Conservation (phyloP, 2,797 vertebrate species). For the Sphaeramia orbicularis region DNA sequence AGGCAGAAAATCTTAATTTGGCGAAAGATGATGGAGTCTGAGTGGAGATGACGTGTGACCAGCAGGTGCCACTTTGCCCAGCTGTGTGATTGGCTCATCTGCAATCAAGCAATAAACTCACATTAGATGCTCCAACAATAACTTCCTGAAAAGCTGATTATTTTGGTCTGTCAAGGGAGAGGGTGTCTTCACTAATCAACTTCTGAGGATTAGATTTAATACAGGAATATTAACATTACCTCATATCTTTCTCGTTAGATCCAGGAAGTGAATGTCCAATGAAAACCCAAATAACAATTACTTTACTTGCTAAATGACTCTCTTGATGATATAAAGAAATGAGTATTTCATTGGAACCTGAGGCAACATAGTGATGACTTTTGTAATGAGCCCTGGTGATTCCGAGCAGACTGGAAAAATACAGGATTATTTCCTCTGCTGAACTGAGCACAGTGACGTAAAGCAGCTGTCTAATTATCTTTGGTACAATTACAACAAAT, state of each 20-base stretch:
- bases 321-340: conserved; percentile 24
- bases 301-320: conserved; percentile 25
- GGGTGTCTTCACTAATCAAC: conserved; percentile 1
- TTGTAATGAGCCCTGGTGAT: conserved; percentile 19
- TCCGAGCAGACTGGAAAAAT: conserved; percentile 31
- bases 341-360: conserved; percentile 37
- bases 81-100: too few relatives aligned
- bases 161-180: too few relatives aligned
- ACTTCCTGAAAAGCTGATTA: too few relatives aligned
- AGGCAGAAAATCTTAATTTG: too few relatives aligned
- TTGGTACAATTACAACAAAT: conserved; percentile 22
- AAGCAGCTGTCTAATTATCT: conserved; percentile 50
- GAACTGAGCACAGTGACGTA: conserved; percentile 23
- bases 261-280: conserved; percentile 33
- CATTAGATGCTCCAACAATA: too few relatives aligned
- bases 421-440: conserved; percentile 45
- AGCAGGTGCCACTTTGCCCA: too few relatives aligned
- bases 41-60: too few relatives aligned
- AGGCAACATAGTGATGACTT: conserved; percentile 42
- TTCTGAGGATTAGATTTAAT: background rate
- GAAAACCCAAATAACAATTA: conserved; percentile 36
- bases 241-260: conserved; percentile 1
- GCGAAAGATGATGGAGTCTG: too few relatives aligned
- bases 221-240: conserved; percentile 5
- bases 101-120: too few relatives aligned